These are phyloP conservation scores for Aythya fuligula DNA, from an alignment of 2,797 vertebrate species.

Conservation along the genomic window DNA sequence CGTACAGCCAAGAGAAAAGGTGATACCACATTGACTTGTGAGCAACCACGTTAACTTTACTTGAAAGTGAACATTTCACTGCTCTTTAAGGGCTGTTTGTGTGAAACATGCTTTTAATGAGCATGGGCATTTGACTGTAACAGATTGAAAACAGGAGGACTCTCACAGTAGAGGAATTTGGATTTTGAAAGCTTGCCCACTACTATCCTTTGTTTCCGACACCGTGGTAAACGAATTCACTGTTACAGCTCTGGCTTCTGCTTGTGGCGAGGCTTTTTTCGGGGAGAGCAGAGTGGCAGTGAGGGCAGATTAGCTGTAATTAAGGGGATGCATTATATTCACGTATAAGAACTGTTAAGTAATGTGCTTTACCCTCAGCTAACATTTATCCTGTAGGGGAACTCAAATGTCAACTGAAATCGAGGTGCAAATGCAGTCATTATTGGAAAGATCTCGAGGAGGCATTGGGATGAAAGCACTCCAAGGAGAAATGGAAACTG, in stretches of 20 bases:
- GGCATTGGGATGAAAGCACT: neutral
- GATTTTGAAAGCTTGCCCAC: conserved; percentile 54
- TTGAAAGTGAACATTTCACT: conserved; percentile 1
- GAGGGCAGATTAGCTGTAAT: neutral
- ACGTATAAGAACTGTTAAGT: neutral
- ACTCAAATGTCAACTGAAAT: neutral
- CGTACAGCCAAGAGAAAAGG: too few species aligned
- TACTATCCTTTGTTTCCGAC: conserved; percentile 40
- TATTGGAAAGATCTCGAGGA: neutral
- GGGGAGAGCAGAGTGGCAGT: neutral
- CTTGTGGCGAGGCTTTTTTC: neutral
- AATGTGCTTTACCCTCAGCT: neutral
- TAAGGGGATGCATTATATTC: neutral
- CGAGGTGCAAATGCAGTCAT: neutral
- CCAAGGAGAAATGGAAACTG: neutral
- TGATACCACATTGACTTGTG: neutral
- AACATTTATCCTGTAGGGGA: neutral
- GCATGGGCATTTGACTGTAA: neutral
- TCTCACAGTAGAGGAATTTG: conserved; percentile 3
- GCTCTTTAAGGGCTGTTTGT: conserved; percentile 14
- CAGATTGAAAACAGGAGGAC: conserved; percentile 51
- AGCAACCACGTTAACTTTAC: neutral
- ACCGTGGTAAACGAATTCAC: neutral
- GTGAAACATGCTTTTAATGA: conserved; percentile 27
- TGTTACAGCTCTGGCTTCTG: conserved; percentile 4